These are phyloP conservation scores for Edolisoma coerulescens DNA, from an alignment of 2,113 vertebrate species.

Conservation along the genomic window DNA sequence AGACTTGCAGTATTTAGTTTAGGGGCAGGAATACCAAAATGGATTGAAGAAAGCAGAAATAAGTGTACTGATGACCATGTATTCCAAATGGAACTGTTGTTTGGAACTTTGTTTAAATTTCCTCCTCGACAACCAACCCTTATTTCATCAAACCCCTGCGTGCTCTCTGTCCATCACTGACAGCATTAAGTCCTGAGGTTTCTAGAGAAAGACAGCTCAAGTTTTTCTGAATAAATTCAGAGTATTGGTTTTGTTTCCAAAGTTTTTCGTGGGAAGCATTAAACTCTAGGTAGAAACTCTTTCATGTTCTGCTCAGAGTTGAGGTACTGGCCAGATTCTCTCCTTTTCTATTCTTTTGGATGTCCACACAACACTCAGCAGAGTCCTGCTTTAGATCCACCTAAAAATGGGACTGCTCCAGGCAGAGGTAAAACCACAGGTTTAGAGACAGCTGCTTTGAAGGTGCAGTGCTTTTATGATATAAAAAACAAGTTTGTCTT, in stretches of 20 bases:
- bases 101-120: background rate
- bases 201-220: background rate
- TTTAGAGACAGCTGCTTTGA: background rate
- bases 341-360: background rate
- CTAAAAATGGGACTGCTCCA: background rate
- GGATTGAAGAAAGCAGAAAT: background rate
- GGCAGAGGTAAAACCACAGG: background rate
- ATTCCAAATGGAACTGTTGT: background rate
- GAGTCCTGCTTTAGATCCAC: background rate
- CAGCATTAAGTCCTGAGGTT: background rate
- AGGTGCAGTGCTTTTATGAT: accelerated
- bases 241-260: background rate
- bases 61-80: accelerated
- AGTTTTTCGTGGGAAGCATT: background rate
- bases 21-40: background rate
- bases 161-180: background rate
- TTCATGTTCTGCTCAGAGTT: background rate
- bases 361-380: background rate
- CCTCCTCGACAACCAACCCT: background rate
- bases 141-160: background rate
- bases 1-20: background rate
- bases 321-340: background rate
- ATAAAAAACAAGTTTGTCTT: background rate
- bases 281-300: background rate
- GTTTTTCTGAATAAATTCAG: background rate